Evolutionary conservation across 2,797 vertebrate genomes (phyloP), one percentile per base, ranked within the genome.

Genomic region (Chromobotia macracanthus): DNA sequence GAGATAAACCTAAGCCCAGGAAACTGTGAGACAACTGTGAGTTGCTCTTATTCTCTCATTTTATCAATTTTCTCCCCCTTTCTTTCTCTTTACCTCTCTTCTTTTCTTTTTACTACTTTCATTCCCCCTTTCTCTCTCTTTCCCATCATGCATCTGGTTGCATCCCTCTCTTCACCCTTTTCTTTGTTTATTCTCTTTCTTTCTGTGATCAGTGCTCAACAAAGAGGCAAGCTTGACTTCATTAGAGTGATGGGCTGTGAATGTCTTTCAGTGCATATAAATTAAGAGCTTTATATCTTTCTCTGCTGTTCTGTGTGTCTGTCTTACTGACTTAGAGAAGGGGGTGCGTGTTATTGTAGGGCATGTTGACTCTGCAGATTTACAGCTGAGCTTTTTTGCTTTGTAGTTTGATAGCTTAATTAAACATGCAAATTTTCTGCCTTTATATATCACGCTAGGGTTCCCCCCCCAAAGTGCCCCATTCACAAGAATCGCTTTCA

Each of bases 211-310:
- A 87, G 80, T 88, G 84, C 85, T 86, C 83, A 93, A 94, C 86
- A 91, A 95, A 95, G 93, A 95, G 92, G 90, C 91, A 93, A 92
- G 89, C 91, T 93, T 94, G 93, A 93, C 92, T 95, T 95, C 95
- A 96, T 97, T 96, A 95, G 94, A 92, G 93, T 92, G 93, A 91
- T 94, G 92, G 92, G 92, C 92, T 93, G 94, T 92, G 94, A 95
- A 94, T 92, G 94, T 94, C 95, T 96, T 95, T 96, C 94, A 95
- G 93, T 92, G 92, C 90, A 91, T 93, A 92, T 95, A 96, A 96
- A 97, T 97, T 94, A 96, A 96, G 95, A 96, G 94, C 94, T 95
- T 95, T 95, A 82, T 69, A 71, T 85, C 90, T 92, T 89, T 88
- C 89, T 84, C 74, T 79, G 51, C 80, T 72, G 65, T 55, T 50